Evolutionary conservation across 1,140 invertebrate species (phyloP), one percentile per base, ranked within the genome.

Genomic region (Heterodera schachtii): DNA sequence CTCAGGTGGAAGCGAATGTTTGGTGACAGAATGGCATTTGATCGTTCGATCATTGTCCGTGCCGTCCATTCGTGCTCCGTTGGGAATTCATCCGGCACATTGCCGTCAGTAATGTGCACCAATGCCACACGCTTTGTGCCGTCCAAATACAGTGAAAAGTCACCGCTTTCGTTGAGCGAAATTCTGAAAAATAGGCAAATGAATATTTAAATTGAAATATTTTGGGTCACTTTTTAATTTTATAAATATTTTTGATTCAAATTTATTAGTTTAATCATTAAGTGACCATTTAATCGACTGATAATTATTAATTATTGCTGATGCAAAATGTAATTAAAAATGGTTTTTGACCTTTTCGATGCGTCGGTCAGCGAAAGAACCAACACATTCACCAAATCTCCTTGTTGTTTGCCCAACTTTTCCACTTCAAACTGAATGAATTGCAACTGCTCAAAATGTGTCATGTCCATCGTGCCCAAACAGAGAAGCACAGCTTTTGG

Each of bases 401-500:
- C 73, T 43, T 93, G 90, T 0, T 82, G 79, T 44, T 81, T 77
- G 44, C 80, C 80, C 46, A 81, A 71, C 87, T 93, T 91, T 11
- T 92, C 91, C 73, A 97, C 93, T 89, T 94, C 92, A 91, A 95
- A 96, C 91, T 97, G 95, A 75, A 75, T 75, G 47, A 75, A 75
- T 46, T 75, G 74, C 31, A 75, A 19, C 44, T 75, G 74, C 64
- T 75, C 74, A 75, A 75, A 75, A 75, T 46, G 74, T 13, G 47
- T 46, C 21, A 49, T 41, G 13, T 75, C 44, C 52, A 44, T 41
- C 64, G 52, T 49, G 64, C 47, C 64, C 19, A 96, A 93, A 43
- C 97, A 91, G 89, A 97, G 94, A 71, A 97, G 88, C 69, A 97
- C 92, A 1, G 94, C 92, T 16, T 93, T 93, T 82, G 66, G 74